These are phyloP conservation scores for Mycetomoellerius zeteki DNA, from an alignment of 1,140 invertebrate species.

Conservation along the genomic window DNA sequence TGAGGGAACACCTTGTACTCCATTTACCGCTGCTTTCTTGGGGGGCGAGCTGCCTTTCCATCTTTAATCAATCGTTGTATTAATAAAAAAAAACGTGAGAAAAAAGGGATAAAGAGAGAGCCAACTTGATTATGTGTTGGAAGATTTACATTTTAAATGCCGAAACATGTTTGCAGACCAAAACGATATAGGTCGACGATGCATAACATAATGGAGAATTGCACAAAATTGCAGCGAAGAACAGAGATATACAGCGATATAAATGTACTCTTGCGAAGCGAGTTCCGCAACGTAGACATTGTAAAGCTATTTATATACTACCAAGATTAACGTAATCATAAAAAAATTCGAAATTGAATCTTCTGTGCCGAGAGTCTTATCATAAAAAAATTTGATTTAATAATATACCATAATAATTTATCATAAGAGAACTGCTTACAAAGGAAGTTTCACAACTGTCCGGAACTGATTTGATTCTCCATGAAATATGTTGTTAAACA, in stretches of 20 bases:
- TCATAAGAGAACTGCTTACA: too few relatives aligned
- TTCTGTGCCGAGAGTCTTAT: not conserved
- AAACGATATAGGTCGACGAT: not conserved
- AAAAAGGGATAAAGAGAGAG: not conserved
- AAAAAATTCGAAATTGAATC: constrained; percentile 18
- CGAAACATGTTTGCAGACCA: constrained; percentile 33
- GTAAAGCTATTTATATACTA: not conserved
- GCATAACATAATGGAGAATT: not conserved
- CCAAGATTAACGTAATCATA: not conserved
- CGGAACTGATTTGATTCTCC: too few relatives aligned
- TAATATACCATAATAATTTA: not conserved
- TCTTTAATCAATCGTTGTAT: constrained; percentile 40
- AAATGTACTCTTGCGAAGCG: constrained; percentile 7
- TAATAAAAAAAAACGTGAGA: constrained; percentile 14
- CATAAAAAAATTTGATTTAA: not conserved
- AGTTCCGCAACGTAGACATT: constrained; percentile 17
- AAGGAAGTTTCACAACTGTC: too few relatives aligned
- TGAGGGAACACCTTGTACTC: not conserved
- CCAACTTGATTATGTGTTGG: not conserved
- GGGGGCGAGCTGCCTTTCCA: not conserved
- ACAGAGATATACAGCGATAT: constrained; percentile 12
- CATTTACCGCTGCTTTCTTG: constrained; percentile 20
- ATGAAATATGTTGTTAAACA: too few relatives aligned
- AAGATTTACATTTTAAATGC: constrained; percentile 52
- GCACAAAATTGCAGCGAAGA: not conserved